These are phyloP conservation scores for Archaeoteleia sp. DNA, from an alignment of 2,888 invertebrate genomes.

Conservation along the genomic window DNA sequence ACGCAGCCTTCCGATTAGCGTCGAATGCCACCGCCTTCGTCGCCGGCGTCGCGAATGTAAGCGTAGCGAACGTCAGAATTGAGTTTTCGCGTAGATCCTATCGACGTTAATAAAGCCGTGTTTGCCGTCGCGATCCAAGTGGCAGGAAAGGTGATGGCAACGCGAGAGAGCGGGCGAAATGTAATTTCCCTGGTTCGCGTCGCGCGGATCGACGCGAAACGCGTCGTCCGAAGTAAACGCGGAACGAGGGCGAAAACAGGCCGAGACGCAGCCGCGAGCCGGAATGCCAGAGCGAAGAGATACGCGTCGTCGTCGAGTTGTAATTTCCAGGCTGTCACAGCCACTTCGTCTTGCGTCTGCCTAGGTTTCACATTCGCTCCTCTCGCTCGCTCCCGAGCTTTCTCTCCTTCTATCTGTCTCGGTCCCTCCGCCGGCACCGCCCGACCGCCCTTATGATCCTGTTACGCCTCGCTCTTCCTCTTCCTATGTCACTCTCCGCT, in stretches of 20 bases:
- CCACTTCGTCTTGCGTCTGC: slow-evolving; percentile 55
- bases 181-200: slow-evolving; percentile 56
- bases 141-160: slow-evolving; percentile 39
- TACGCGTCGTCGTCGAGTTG: slow-evolving; percentile 62
- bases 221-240: slow-evolving; percentile 13
- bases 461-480: slow-evolving; percentile 5
- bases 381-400: slow-evolving; percentile 39
- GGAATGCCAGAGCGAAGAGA: slow-evolving; percentile 48
- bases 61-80: no score
- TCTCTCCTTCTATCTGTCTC: slow-evolving; percentile 8
- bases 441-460: slow-evolving; percentile 11
- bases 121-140: slow-evolving; percentile 34
- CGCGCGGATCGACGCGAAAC: slow-evolving; percentile 15
- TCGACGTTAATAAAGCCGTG: slow-evolving; percentile 56
- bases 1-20: no score
- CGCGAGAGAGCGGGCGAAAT: slow-evolving; percentile 47
- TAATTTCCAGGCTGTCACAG: slow-evolving; percentile 71
- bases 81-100: no score
- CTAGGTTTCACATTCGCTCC: slow-evolving; percentile 50
- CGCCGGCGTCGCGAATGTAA: no score
- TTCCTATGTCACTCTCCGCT: slow-evolving; percentile 27
- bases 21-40: no score
- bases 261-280: slow-evolving; percentile 22
- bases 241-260: slow-evolving; percentile 20
- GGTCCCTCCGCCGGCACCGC: background rate